These are phyloP conservation scores for Sapayoa aenigma DNA, from an alignment of 2,113 vertebrate species.

Conservation along the genomic window DNA sequence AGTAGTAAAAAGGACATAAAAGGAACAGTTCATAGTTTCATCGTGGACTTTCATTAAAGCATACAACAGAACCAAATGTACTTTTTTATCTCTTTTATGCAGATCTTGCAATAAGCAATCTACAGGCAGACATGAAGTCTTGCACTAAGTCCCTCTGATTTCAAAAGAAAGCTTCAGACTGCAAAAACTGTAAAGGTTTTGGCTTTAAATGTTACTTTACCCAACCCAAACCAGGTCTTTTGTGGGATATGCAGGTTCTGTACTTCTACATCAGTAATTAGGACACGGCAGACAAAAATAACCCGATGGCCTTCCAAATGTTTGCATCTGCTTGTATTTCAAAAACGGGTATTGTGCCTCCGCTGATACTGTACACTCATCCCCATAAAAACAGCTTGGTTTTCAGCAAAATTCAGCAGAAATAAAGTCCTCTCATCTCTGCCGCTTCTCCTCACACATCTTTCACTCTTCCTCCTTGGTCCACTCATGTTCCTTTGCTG, in stretches of 20 bases:
- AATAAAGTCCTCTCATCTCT: background rate
- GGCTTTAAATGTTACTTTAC: background rate
- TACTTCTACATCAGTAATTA: background rate
- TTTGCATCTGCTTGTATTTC: background rate
- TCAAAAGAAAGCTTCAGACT: background rate
- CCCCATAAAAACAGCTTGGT: background rate
- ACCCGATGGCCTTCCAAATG: background rate
- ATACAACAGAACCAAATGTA: background rate
- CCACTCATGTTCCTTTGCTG: background rate
- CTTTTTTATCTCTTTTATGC: background rate
- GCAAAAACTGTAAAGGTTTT: background rate
- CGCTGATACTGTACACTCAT: rapidly evolving
- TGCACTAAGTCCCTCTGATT: background rate
- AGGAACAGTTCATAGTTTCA: background rate
- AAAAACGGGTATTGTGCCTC: rapidly evolving
- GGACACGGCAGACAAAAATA: background rate
- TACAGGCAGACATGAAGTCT: background rate
- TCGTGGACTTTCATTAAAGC: background rate
- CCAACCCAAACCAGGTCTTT: background rate
- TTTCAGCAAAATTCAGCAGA: background rate
- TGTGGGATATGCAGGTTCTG: background rate
- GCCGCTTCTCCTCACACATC: background rate
- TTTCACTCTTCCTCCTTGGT: background rate
- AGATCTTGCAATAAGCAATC: background rate
- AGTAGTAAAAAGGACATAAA: background rate